Evolutionary conservation across 37 sponge, comb jelly and placozoan species (phyloP).

Genomic region (Hexactinellida sp.): DNA sequence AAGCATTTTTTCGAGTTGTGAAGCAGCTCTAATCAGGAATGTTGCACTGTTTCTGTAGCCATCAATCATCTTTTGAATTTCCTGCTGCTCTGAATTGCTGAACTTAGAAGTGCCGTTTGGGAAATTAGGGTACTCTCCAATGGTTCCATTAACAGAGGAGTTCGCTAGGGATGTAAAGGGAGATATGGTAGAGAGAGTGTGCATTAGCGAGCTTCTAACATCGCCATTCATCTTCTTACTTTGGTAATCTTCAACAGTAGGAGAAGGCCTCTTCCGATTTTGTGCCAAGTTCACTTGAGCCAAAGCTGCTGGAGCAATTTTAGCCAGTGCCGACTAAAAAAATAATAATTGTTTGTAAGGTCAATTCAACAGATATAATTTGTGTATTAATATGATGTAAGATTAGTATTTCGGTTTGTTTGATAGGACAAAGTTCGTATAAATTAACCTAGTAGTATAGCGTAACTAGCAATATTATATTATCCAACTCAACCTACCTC

Average conservation of each 20-base stretch:
- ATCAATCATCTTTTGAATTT: background rate
- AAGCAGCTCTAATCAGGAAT: conserved; percentile 59
- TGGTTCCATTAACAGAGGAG: background rate
- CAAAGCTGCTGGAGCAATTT: background rate
- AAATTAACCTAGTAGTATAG: too few relatives aligned
- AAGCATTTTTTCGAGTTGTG: conserved; percentile 56
- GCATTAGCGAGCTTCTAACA: background rate
- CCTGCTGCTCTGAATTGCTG: background rate
- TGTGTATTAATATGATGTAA: background rate
- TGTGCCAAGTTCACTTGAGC: conserved; percentile 8
- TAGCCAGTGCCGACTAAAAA: background rate
- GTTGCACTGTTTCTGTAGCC: conserved; percentile 69
- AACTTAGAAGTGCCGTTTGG: background rate
- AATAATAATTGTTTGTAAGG: background rate
- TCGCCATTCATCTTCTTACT: background rate
- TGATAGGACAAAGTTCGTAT: too few relatives aligned
- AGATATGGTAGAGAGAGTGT: background rate
- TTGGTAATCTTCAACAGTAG: background rate
- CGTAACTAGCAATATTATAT: too few relatives aligned
- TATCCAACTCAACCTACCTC: background rate
- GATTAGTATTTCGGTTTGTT: too few relatives aligned
- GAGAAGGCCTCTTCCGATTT: background rate
- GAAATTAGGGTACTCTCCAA: background rate
- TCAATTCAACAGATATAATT: background rate
- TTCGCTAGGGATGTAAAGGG: background rate